Percentiles rank a stretch among this genome's conserved stretches.
Evolutionary conservation across 2,797 vertebrate species (phyloP).

Genomic region (Semotilus atromaculatus): DNA sequence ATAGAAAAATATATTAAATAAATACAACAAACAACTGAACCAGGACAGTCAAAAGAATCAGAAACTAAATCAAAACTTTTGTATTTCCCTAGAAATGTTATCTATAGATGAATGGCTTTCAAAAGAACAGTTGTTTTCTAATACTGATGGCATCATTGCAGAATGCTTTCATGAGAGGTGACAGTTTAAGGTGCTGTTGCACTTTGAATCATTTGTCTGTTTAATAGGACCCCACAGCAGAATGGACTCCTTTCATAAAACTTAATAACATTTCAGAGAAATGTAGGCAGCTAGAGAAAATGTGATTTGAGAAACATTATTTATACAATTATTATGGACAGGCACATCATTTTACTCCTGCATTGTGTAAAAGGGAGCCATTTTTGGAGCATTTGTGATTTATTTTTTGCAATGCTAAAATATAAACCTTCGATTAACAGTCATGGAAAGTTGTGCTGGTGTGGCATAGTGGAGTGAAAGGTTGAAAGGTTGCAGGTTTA

Average conservation of each 20-base stretch:
- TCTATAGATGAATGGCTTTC: background rate
- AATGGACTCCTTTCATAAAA: slow-evolving; percentile 25
- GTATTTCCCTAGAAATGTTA: background rate
- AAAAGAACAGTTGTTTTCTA: slow-evolving; percentile 1
- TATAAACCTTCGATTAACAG: background rate
- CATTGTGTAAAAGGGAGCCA: background rate
- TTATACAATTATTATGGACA: background rate
- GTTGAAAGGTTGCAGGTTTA: background rate
- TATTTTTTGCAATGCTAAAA: background rate
- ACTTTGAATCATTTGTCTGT: background rate
- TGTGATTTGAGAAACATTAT: slow-evolving; percentile 8
- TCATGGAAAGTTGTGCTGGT: background rate
- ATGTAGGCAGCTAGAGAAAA: slow-evolving; percentile 8
- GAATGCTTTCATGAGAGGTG: background rate
- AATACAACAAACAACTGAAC: background rate
- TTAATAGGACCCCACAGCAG: slow-evolving; percentile 16
- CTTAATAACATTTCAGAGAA: slow-evolving; percentile 14
- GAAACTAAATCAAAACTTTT: background rate
- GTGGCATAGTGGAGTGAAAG: background rate
- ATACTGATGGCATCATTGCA: background rate
- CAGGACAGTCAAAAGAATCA: background rate
- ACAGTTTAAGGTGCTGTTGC: slow-evolving; percentile 10
- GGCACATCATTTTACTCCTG: slow-evolving; percentile 13
- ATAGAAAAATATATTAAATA: background rate
- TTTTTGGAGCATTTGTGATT: background rate